Evolutionary conservation across 2,113 vertebrate genomes (phyloP), one percentile per base, ranked within the genome.

Genomic region (Bubo blakistoni): DNA sequence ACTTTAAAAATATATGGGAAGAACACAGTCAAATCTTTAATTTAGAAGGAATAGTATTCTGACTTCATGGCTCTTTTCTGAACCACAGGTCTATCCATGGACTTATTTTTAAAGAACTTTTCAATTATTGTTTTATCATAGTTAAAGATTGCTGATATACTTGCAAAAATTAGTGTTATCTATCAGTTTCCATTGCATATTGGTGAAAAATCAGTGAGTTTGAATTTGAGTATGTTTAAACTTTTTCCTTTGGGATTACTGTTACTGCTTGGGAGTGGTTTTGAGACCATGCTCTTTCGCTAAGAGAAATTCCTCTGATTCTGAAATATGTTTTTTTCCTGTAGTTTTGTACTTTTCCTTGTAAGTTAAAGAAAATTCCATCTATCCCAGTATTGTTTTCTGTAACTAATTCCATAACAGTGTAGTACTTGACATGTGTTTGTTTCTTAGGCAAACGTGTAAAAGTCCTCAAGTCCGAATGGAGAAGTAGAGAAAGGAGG

Each of bases 391-490:
- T 86, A 96, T 96, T 96, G 73, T 87, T 91, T 95, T 79, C 78
- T 97, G 40, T 85, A 86, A 96, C 65, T 84, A 92, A 90, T 96
- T 90, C 59, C 83, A 30, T 94, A 96, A 92, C 88, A 97, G 92
- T 94, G 83, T 97, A 97, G 97, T 97, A 88, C 95, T 96, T 98
- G 96, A 97, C 97, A 91, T 97, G 92, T 98, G 97, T 98, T 98
- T 98, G 96, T 98, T 98, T 96, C 97, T 98, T 98, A 98, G 98
- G 98, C 98, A 98, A 98, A 98, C 14, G 91, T 98, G 96, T 98
- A 98, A 96, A 98, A 97, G 74, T 97, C 97, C 95, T 98, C 97
- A 97, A 94, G 93, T 97, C 96, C 65, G 57, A 97, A 95, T 96
- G 97, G 97, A 97, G 96, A 96, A 97, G 88, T 98, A 98, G 97